A percentile compares a stretch with the other conserved stretches of the same genome.
Conservation (phyloP, 1,140 invertebrate species). For the Whitmania pigra region DNA sequence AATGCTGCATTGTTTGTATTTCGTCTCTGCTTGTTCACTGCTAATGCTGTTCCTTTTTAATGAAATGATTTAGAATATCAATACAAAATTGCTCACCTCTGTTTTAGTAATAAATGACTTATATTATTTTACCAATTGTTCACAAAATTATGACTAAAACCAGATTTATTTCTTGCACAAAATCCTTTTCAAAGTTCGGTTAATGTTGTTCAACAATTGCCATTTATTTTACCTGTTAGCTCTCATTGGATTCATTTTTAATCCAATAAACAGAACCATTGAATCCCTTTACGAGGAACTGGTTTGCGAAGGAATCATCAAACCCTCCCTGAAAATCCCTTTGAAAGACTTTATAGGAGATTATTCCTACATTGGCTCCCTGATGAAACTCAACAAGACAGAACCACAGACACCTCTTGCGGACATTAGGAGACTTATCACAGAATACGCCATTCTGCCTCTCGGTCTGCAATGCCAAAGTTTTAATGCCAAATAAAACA, state of each 20-base stretch:
- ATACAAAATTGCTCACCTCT: too few species aligned
- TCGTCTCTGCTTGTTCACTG: too few species aligned
- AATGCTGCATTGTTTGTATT: too few species aligned
- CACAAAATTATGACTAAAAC: too few species aligned
- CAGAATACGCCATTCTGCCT: slow-evolving; percentile 78
- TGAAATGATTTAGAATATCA: too few species aligned
- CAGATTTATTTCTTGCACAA: too few species aligned
- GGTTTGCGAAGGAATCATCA: slow-evolving; percentile 72
- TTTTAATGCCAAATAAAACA: slow-evolving; percentile 11
- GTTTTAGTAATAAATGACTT: too few species aligned
- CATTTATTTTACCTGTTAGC: too few species aligned
- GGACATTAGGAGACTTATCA: slow-evolving; percentile 72
- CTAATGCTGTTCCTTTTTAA: too few species aligned
- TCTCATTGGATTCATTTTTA: too few species aligned
- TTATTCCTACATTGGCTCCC: slow-evolving; percentile 55
- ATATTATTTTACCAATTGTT: too few species aligned
- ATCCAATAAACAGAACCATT: slow-evolving; percentile 49
- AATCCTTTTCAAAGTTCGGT: too few species aligned
- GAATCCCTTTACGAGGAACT: slow-evolving; percentile 84
- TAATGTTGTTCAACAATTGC: not conserved
- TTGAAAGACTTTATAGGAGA: slow-evolving; percentile 68
- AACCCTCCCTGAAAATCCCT: slow-evolving; percentile 55
- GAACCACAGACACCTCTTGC: slow-evolving; percentile 53
- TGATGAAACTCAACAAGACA: slow-evolving; percentile 39
- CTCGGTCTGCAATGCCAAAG: slow-evolving; percentile 49